These are phyloP conservation scores for Gobiocypris rarus DNA, from an alignment of 2,113 vertebrate genomes.

Conservation along the genomic window DNA sequence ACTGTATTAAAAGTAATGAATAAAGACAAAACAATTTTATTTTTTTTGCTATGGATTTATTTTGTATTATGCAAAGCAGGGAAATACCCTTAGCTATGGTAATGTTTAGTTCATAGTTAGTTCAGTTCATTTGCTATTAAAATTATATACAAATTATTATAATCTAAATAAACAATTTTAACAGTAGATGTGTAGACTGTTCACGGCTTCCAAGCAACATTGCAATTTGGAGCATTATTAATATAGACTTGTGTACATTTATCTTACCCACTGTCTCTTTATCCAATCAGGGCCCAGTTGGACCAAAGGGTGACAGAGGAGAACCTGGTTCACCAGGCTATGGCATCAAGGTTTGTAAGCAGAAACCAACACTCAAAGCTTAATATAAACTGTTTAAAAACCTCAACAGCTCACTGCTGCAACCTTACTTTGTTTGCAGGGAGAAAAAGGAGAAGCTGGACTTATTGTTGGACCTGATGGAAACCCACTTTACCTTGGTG, in stretches of 20 bases:
- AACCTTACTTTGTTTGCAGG: slow-evolving; percentile 61
- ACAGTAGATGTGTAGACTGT: no score
- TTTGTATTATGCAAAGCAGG: no score
- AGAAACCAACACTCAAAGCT: neutral
- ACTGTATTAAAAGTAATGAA: neutral
- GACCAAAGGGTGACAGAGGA: slow-evolving; percentile 76
- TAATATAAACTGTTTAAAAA: neutral
- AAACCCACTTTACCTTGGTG: slow-evolving; percentile 64
- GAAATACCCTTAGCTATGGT: no score
- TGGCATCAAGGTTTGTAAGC: slow-evolving; percentile 66
- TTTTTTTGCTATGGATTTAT: no score
- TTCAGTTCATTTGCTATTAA: no score
- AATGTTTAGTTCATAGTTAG: no score
- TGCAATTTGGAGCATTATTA: no score
- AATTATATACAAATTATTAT: no score
- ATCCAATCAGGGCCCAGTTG: slow-evolving; percentile 67
- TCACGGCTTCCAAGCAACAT: no score
- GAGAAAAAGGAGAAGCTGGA: slow-evolving; percentile 78
- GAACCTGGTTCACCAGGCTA: slow-evolving; percentile 68
- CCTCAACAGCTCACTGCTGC: neutral
- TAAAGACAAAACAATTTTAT: neutral
- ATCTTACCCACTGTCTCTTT: neutral
- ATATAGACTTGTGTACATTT: no score
- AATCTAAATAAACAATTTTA: no score
- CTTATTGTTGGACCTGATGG: slow-evolving; percentile 72